Evolutionary conservation across 2,113 vertebrate species (phyloP), one percentile per base, ranked within the genome.

Genomic region (Mus spicilegus): DNA sequence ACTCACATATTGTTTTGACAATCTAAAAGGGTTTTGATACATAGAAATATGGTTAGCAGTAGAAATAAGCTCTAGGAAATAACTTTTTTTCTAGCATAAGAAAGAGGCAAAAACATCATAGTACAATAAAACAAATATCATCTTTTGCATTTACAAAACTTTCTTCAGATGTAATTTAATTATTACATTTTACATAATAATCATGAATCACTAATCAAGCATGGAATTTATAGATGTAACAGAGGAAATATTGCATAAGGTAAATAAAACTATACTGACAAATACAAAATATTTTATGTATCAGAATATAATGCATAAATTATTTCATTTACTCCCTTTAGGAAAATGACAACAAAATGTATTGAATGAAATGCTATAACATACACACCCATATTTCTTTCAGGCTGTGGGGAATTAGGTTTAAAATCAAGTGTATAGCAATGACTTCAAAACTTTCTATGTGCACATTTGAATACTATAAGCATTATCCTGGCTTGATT

Each of bases 381-480:
- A 54, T 33, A 89, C 1, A 0, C 39, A n/a, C 69, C 17, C 94
- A 65, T 65, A 65, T 65, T 67, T 67, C 24, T 65, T 30, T 11
- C 30, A 78, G 69, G 1, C 36, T 87, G 2, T 46, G 12, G 7
- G 42, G 19, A 49, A 51, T 2, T 58, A 51, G 5, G 1, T 90
- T 97, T 95, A 73, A 81, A 56, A 76, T 88, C 90, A 58, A 58
- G 90, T 96, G 17, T 81, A 93, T 90, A 87, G 75, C 14, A 75
- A 93, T 95, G 73, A 1, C 24, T 90, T 97, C 7, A 96, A 6
- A 6, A 36, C 36, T 86, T 95, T 86, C 28, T 20, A 11, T 70
- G 22, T 5, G 63, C 89, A 76, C 91, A 13, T 22, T 30, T 70
- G 91, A 97, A 89, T 89, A 63, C 0, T 63, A 1, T 20, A 94